Conservation (phyloP, 2,888 invertebrate species). For the Idaea dimidiata region DNA sequence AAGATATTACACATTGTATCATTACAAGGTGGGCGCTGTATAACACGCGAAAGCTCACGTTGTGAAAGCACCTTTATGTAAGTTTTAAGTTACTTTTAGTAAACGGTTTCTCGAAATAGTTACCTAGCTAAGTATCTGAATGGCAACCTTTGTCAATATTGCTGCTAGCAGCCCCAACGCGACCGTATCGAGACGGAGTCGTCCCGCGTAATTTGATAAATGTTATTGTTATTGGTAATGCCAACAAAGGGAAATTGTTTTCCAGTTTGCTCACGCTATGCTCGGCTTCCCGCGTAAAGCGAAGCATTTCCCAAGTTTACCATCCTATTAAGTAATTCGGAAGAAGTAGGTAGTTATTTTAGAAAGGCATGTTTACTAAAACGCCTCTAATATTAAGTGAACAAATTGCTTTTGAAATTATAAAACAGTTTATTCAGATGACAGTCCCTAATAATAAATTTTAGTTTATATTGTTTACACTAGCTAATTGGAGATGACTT, state of each 20-base stretch:
- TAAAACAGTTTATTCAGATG: slow-evolving; percentile 1
- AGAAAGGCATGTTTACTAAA: slow-evolving; percentile 5
- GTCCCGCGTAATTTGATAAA: slow-evolving; percentile 58
- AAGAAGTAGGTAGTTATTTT: slow-evolving; percentile 2
- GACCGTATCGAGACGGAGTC: slow-evolving; percentile 43
- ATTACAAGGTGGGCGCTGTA: too few species aligned
- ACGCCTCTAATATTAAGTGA: background rate
- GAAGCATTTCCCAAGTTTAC: slow-evolving; percentile 17
- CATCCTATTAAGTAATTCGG: slow-evolving; percentile 14
- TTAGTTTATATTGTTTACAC: background rate
- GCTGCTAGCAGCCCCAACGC: slow-evolving; percentile 45
- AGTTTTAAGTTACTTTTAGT: background rate
- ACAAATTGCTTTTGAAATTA: slow-evolving; percentile 3
- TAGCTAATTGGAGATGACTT: slow-evolving; percentile 1
- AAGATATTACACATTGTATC: too few species aligned
- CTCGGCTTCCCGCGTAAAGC: slow-evolving; percentile 17
- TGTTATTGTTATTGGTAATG: slow-evolving; percentile 71
- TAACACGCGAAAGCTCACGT: too few species aligned
- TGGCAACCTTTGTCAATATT: slow-evolving; percentile 62
- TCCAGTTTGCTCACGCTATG: slow-evolving; percentile 52
- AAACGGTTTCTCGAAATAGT: background rate
- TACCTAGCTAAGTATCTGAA: background rate
- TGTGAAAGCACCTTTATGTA: too few species aligned
- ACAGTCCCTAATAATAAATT: background rate
- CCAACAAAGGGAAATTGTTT: slow-evolving; percentile 66